A percentile compares a stretch with the other conserved stretches of the same genome.
These are phyloP conservation scores for Lacanobia wlatinum DNA, from an alignment of 2,888 invertebrate genomes.

Conservation along the genomic window DNA sequence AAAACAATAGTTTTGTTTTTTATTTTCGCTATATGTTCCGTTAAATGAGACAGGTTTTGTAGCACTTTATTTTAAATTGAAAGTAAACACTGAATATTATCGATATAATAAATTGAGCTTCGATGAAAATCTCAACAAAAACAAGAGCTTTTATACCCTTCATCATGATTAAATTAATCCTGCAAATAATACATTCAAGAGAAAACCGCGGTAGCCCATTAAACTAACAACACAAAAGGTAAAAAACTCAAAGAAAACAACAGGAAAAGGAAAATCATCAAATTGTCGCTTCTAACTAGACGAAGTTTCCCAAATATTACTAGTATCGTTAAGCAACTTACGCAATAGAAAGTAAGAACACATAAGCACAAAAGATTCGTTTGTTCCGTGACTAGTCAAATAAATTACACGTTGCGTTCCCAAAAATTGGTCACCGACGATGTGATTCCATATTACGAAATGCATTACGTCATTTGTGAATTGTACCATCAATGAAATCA, in stretches of 20 bases:
- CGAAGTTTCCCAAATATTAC: conserved; percentile 31
- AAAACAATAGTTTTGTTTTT: conserved; percentile 25
- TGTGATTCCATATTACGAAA: conserved; percentile 68
- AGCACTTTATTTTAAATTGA: conserved; percentile 22
- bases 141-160: neutral
- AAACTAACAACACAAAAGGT: neutral
- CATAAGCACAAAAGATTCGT: conserved; percentile 53
- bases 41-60: conserved; percentile 18
- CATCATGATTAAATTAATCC: neutral
- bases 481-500: conserved; percentile 56
- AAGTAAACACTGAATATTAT: conserved; percentile 20
- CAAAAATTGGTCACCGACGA: conserved; percentile 68
- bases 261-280: neutral
- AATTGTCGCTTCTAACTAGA: conserved; percentile 1
- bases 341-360: conserved; percentile 56
- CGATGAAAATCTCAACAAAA: conserved; percentile 7
- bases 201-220: neutral
- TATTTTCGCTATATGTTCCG: conserved; percentile 7
- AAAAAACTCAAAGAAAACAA: neutral
- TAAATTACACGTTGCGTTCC: conserved; percentile 72
- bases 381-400: conserved; percentile 68
- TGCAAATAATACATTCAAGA: neutral
- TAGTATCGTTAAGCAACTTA: conserved; percentile 39
- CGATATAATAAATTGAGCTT: conserved; percentile 2
- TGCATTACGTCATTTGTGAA: conserved; percentile 59